Evolutionary conservation across 2,888 invertebrate species (phyloP), one percentile per base, ranked within the genome.

Genomic region (Exephanes ischioxanthus): DNA sequence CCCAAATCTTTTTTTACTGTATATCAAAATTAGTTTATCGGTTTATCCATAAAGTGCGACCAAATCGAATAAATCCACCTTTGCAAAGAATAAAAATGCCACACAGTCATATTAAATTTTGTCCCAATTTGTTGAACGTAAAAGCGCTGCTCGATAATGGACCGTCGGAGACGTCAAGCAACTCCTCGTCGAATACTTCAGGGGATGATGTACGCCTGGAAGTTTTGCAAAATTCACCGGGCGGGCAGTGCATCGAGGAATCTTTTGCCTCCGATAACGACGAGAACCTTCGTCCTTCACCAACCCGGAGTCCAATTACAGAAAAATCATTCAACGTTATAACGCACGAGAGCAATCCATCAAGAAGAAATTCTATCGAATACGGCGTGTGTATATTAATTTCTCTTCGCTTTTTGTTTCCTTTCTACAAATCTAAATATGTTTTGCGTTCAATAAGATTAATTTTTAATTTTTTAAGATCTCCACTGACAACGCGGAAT

Each of bases 311-410:
- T 72, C 87, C 83, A 22, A 85, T 85, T 11, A 77, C 37, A 6
- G 88, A 90, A 37, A 85, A 90, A 33, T 92, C 92, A 11, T 92
- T 92, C 79, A 90, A 92, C 83, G 83, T 92, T 63, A 91, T 92
- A 75, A 89, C 89, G 6, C 83, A 82, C 45, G 85, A 88, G 61
- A 83, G 90, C 22, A 89, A 86, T 84, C 88, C 89, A 14, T 87
- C 87, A n/a, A 84, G 80, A 68, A 87, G 85, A 71, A 89, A 91
- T 67, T 89, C 90, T 7, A 88, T 90, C 22, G 89, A 92, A 51
- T 90, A 86, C 80, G 88, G 80, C 73, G 81, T 87, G 26, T 77
- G 70, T 84, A 68, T 51, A 41, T n/a, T 63, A 7, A 14, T 55
- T 48, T 75, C 71, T 30, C 37, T 53, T 81, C 33, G 45, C 68